These are phyloP conservation scores for Brachionus rotundiformis DNA, from an alignment of 1,140 invertebrate genomes.

Conservation along the genomic window DNA sequence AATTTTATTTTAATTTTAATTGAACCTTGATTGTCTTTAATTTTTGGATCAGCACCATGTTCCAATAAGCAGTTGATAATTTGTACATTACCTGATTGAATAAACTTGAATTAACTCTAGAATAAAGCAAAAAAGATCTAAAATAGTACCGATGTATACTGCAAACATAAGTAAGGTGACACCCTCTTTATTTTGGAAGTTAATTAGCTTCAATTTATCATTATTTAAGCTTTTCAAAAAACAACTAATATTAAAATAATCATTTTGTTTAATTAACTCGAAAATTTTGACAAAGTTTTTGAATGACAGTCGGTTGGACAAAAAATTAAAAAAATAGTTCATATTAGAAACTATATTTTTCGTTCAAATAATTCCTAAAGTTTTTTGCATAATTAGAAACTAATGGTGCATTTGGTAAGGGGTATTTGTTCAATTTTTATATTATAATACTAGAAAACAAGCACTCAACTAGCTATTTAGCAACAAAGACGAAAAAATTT, in stretches of 20 bases:
- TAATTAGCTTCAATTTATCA: neutral
- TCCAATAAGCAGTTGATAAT: neutral
- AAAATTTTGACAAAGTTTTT: neutral
- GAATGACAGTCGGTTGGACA: neutral
- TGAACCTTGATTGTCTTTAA: conserved; percentile 12
- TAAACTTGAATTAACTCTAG: neutral
- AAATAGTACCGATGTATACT: neutral
- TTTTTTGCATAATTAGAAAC: neutral
- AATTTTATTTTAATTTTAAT: neutral
- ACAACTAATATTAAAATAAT: neutral
- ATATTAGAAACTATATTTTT: too few species aligned
- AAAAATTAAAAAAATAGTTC: neutral
- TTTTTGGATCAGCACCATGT: neutral
- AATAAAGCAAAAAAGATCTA: neutral
- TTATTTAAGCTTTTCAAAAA: neutral
- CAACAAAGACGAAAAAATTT: neutral
- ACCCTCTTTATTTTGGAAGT: neutral
- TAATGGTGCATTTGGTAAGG: neutral
- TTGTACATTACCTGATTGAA: neutral
- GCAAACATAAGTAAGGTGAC: conserved; percentile 12
- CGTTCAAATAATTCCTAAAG: neutral
- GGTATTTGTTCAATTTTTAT: neutral
- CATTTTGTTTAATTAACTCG: neutral
- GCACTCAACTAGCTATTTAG: neutral
- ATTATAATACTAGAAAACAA: neutral